These are phyloP conservation scores for Megalonaias nervosa DNA, from an alignment of 1,140 invertebrate genomes.

Conservation along the genomic window DNA sequence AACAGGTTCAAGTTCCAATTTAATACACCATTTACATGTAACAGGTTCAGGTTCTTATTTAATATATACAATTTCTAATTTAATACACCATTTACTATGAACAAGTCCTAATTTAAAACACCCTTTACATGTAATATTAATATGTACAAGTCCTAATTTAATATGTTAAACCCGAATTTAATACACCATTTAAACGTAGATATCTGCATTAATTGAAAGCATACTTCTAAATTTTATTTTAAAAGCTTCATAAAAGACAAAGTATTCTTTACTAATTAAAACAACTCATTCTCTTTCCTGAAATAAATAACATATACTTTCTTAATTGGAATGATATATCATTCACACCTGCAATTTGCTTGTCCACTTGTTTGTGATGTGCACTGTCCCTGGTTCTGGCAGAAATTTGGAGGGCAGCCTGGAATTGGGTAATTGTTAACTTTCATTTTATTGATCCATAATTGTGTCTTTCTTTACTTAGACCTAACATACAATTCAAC, in stretches of 20 bases:
- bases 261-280: background rate
- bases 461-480: background rate
- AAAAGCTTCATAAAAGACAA: background rate
- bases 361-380: constrained; percentile 5
- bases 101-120: too few species aligned
- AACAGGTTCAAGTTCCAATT: too few species aligned
- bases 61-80: too few species aligned
- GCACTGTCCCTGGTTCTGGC: constrained; percentile 32
- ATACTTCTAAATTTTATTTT: background rate
- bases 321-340: background rate
- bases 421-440: background rate
- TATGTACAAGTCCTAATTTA: too few species aligned
- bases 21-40: too few species aligned
- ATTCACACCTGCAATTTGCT: constrained; percentile 29
- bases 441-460: background rate
- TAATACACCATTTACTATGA: too few species aligned
- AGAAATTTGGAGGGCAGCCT: constrained; percentile 41
- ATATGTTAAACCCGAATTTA: too few species aligned
- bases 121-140: too few species aligned
- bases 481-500: background rate
- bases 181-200: background rate
- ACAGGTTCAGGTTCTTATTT: too few species aligned
- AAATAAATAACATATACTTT: background rate
- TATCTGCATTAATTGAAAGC: background rate
- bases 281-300: background rate